A percentile compares a stretch with the other conserved stretches of the same genome.
phyloP scores from a whole-genome alignment of 2,888 invertebrate genomes.

The Cephus pulcher region DNA sequence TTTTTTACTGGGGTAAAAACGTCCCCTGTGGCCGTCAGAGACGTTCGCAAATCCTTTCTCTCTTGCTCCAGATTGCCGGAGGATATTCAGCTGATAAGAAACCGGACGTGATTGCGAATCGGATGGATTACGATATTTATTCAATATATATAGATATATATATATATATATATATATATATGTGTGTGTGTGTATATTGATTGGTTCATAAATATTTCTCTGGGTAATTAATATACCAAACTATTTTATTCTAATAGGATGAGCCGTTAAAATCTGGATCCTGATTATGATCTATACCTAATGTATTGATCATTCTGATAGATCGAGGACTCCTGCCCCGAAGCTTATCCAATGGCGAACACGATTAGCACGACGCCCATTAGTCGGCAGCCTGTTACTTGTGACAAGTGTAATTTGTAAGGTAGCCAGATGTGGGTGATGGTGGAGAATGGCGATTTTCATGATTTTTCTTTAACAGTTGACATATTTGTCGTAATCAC shows the following conservation, averaged over 20 bases:
- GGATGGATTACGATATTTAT: background rate
- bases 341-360: background rate
- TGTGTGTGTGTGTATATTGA: too few relatives aligned
- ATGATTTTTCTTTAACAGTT: background rate
- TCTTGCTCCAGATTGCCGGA: background rate
- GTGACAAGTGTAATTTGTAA: constrained; percentile 8
- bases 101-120: background rate
- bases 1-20: background rate
- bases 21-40: background rate
- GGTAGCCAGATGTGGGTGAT: background rate
- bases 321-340: background rate
- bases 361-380: background rate
- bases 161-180: background rate
- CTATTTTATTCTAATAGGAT: background rate
- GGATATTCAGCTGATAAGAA: background rate
- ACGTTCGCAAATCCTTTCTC: background rate
- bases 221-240: background rate
- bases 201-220: too few relatives aligned
- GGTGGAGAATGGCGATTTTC: background rate
- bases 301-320: background rate
- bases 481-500: background rate
- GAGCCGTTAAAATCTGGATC: background rate
- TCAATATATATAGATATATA: background rate
- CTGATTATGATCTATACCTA: background rate
- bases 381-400: background rate